A percentile compares a stretch with the other conserved stretches of the same genome.
Evolutionary conservation across 2,888 invertebrate genomes (phyloP).

Genomic region (Hipparchia semele): DNA sequence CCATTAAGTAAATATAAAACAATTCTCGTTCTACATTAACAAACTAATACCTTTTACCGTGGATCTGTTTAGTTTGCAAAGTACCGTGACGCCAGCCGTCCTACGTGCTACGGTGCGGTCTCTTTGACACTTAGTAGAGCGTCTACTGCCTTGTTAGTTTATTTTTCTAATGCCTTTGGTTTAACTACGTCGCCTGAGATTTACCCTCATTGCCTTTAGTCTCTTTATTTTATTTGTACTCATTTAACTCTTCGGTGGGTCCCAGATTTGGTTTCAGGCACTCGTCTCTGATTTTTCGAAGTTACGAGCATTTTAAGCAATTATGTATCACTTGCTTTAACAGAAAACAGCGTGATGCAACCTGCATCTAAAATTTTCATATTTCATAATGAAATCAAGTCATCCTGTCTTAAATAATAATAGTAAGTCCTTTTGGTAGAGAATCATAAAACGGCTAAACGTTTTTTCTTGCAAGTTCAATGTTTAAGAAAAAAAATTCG

Average conservation of each 20-base stretch:
- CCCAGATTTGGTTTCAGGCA: too few relatives aligned
- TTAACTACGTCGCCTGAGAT: conserved; percentile 19
- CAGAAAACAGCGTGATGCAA: too few relatives aligned
- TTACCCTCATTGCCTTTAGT: conserved; percentile 9
- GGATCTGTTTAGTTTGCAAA: conserved; percentile 69
- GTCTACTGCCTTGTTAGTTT: conserved; percentile 39
- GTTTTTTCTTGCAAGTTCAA: too few relatives aligned
- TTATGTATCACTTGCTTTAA: too few relatives aligned
- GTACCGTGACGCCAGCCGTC: conserved; percentile 55
- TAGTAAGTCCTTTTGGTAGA: too few relatives aligned
- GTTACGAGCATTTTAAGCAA: too few relatives aligned
- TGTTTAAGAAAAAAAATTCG: too few relatives aligned
- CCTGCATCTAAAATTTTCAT: too few relatives aligned
- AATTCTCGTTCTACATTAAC: conserved; percentile 24
- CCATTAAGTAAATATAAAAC: conserved; percentile 21
- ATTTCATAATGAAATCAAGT: too few relatives aligned
- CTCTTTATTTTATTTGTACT: background rate
- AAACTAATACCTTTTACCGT: conserved; percentile 36
- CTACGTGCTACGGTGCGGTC: conserved; percentile 61
- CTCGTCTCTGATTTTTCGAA: too few relatives aligned
- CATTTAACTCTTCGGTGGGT: background rate
- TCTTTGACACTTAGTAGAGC: conserved; percentile 68
- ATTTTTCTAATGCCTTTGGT: conserved; percentile 40
- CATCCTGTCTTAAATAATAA: too few relatives aligned
- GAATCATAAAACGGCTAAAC: too few relatives aligned